phyloP scores from a whole-genome alignment of 2,888 invertebrate species.

The Rhagophthalmus giganteus region DNA sequence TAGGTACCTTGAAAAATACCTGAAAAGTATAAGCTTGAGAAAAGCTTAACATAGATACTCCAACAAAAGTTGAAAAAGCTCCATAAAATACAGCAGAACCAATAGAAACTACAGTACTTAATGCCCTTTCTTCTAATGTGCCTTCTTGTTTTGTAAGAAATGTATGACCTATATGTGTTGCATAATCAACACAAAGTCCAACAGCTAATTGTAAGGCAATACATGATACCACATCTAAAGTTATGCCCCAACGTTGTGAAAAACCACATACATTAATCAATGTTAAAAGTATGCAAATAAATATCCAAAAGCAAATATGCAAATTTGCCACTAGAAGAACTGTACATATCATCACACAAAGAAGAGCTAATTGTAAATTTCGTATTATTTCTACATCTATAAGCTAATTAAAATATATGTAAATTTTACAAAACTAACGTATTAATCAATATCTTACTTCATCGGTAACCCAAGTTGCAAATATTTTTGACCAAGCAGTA shows the following conservation, averaged over 20 bases:
- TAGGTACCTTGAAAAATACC: slow-evolving; percentile 66
- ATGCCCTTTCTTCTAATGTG: slow-evolving; percentile 60
- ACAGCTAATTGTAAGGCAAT: slow-evolving; percentile 79
- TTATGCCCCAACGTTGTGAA: slow-evolving; percentile 81
- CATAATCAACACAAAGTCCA: slow-evolving; percentile 82
- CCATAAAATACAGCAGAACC: slow-evolving; percentile 78
- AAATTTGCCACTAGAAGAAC: slow-evolving; percentile 73
- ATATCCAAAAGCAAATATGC: slow-evolving; percentile 78
- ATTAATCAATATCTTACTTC: slow-evolving; percentile 62
- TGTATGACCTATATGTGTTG: slow-evolving; percentile 79
- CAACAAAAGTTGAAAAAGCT: slow-evolving; percentile 75
- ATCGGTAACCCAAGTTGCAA: slow-evolving; percentile 77
- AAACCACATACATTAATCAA: slow-evolving; percentile 74
- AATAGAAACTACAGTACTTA: slow-evolving; percentile 70
- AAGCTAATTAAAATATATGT: no score
- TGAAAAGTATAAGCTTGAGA: slow-evolving; percentile 78
- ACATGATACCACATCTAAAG: slow-evolving; percentile 80
- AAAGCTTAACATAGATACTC: slow-evolving; percentile 69
- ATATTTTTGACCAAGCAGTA: slow-evolving; percentile 72
- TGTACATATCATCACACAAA: slow-evolving; percentile 81
- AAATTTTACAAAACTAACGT: no score
- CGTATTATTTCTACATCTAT: slow-evolving; percentile 75
- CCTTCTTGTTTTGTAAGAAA: slow-evolving; percentile 68
- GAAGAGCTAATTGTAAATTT: slow-evolving; percentile 73
- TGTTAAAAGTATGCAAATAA: slow-evolving; percentile 73